Evolutionary conservation across 2,888 invertebrate species (phyloP), one percentile per base, ranked within the genome.

Genomic region (Drosophila neonasuta): DNA sequence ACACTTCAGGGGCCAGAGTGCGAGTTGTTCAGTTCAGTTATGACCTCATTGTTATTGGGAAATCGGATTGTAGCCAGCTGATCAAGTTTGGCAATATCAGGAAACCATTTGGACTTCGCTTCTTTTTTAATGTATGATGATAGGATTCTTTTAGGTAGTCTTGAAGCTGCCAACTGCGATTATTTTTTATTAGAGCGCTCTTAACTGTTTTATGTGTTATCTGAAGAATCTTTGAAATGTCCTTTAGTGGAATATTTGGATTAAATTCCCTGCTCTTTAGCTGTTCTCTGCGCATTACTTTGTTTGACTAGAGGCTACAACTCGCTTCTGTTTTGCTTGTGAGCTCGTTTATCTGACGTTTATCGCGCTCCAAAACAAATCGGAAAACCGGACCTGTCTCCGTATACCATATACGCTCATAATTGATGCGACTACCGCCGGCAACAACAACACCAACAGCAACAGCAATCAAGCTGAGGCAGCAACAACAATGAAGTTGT

Each of bases 271-370:
- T n/a, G n/a, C n/a, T 29, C 5, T 56, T 1, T 55, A 46, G 15
- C 15, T 10, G 8, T 15, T 49, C 30, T 17, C 10, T 36, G 13
- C 8, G 32, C 36, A 36, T 11, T 62, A 8, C 17, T 51, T 20
- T 41, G 56, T 56, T 54, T 52, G 56, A 64, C 55, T 17, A n/a
- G 44, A n/a, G 32, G 17, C 44, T 20, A 9, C 9, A 54, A 29
- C 9, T 60, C n/a, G 80, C 83, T 86, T 77, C 80, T 86, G 86
- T 81, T 80, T 72, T 63, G 80, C 71, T 68, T 66, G 66, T 59
- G 75, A 52, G 69, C 80, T 77, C 83, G 71, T 77, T 86, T 86
- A 80, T 71, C 78, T 80, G 67, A 71, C 81, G 84, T 82, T 85
- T 82, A 85, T 85, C 80, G 62, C 83, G 77, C 73, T 74, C 76